Conservation (phyloP, 2,113 vertebrate species). For the Myotis lucifugus region DNA sequence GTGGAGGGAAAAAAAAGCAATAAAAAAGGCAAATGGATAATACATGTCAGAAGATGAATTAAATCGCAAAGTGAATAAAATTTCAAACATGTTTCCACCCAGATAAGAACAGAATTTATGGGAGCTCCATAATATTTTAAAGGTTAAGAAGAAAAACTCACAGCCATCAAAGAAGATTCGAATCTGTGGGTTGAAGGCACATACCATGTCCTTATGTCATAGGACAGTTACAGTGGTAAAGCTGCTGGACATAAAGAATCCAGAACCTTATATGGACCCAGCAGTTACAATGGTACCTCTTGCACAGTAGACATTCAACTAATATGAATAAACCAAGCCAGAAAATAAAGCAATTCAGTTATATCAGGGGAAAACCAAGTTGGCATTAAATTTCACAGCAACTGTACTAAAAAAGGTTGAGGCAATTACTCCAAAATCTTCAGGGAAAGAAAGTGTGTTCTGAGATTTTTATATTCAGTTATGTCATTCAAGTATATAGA, state of each 20-base stretch:
- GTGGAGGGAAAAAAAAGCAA: neutral
- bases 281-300: neutral
- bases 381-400: neutral
- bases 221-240: neutral
- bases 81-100: neutral
- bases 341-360: neutral
- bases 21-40: neutral
- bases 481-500: neutral
- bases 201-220: neutral
- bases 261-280: neutral
- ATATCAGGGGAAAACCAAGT: neutral
- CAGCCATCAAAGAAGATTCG: neutral
- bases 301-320: neutral
- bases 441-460: neutral
- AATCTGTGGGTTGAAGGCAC: neutral
- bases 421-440: slow-evolving; percentile 14
- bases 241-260: neutral
- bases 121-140: neutral
- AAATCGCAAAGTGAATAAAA: neutral
- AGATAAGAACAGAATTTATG: neutral
- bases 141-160: neutral
- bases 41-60: neutral
- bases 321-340: neutral
- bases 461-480: slow-evolving; percentile 9
- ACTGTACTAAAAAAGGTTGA: neutral